Base-by-base conservation (phyloP, 2,888 invertebrate species). In the Cepaea hortensis region DNA sequence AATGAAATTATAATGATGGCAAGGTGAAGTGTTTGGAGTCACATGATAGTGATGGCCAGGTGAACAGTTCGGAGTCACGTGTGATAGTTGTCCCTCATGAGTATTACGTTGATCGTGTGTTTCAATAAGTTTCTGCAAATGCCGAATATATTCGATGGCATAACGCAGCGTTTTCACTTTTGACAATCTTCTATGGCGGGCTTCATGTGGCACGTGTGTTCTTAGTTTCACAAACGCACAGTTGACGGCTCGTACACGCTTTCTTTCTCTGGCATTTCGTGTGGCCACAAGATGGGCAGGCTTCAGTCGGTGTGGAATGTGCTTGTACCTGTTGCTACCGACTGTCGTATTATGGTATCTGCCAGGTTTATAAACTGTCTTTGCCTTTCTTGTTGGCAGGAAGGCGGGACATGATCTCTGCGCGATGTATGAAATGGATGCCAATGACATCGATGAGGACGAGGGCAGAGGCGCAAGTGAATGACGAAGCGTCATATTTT, bases 171-270 rank as follows among this genome's bases (percentile, higher is more conserved):
- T 96, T 93, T 96, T 96, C 86, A 96, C 96, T 93, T 96, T 96
- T 90, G 96, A 96, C 81, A 96, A 90, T 23, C 94, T 91, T 89
- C 94, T 94, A 88, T 93, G 93, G 80, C 92, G 92, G 88, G 95
- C 95, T 88, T 96, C 95, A 87, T 95, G 94, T 6, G 96, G 96
- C 73, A 96, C 95, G 89, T 95, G 95, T 92, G 95, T 95, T 81
- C 96, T 95, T 73, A 96, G 94, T 84, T 95, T 94, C 3, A 95
- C 93, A 93, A 96, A 96, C 68, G 96, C 96, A 86, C 94, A 94
- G 94, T 96, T 96, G 89, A 96, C 96, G 20, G 96, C 96, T 92
- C 96, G 96, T 61, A 96, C 96, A 88, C 96, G 94, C 86, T 95
- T 94, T 90, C 96, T 93, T 93, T 96, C 96, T 81, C 96, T 94